Conservation (phyloP, 2,888 invertebrate genomes). For the Chamaedrilus cognettii region DNA sequence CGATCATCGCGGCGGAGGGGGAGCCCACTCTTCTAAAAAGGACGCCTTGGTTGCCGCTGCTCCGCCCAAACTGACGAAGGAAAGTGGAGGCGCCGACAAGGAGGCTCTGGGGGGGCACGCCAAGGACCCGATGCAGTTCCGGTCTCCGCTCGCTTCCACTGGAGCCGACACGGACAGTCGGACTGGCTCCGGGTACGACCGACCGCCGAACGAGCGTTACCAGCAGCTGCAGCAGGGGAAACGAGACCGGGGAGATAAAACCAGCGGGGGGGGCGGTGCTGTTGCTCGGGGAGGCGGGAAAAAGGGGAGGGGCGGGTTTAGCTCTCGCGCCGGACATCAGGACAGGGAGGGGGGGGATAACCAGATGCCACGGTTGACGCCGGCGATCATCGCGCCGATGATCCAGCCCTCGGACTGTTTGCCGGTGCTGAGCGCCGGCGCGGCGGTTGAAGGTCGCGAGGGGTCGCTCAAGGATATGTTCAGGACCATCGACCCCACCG, state of each 20-base stretch:
- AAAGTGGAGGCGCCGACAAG: no score
- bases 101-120: no score
- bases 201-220: constrained; percentile 37
- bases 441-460: background rate
- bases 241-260: background rate
- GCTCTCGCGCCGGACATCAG: background rate
- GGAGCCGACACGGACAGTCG: constrained; percentile 41
- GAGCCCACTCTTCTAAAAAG: no score
- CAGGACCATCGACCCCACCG: constrained; percentile 60
- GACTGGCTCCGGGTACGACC: constrained; percentile 43
- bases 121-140: constrained; percentile 47
- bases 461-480: constrained; percentile 54
- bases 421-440: no score
- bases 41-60: no score
- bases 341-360: background rate
- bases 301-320: background rate
- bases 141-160: constrained; percentile 49
- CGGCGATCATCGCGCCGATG: constrained; percentile 1
- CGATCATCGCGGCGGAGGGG: no score
- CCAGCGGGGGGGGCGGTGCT: background rate
- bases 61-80: no score
- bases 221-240: constrained; percentile 17
- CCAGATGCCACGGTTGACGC: background rate
- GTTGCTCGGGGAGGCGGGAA: no score
- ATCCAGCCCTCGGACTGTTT: no score